Percentiles rank a stretch among this genome's conserved stretches.
Conservation (phyloP, 2,113 vertebrate genomes). For the Dromas ardeola region DNA sequence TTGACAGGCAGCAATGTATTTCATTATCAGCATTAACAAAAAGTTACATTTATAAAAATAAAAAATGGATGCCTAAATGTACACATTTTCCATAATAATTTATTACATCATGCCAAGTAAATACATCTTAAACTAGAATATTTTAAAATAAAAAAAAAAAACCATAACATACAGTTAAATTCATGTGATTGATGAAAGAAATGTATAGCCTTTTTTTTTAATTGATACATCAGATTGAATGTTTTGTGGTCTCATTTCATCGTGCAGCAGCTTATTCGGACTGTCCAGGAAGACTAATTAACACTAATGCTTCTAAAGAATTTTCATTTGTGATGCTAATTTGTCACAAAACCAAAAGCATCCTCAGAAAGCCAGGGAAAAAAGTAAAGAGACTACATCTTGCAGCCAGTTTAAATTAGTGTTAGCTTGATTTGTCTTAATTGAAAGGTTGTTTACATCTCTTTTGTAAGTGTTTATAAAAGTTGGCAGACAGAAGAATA, state of each 20-base stretch:
- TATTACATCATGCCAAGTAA: not conserved
- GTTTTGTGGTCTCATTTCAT: conserved; percentile 12
- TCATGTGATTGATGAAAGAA: not conserved
- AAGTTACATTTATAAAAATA: not conserved
- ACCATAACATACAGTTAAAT: not conserved
- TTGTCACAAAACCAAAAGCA: not conserved
- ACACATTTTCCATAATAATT: not conserved
- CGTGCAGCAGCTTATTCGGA: not conserved
- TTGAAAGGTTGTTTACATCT: conserved; percentile 23
- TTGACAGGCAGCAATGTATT: not conserved
- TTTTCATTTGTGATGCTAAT: conserved; percentile 20
- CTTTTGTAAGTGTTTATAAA: conserved; percentile 31
- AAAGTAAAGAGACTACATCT: not conserved
- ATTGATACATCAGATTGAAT: not conserved
- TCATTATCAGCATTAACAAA: not conserved
- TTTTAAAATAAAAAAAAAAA: not conserved
- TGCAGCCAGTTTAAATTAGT: conserved; percentile 17
- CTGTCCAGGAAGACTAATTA: conserved; percentile 45
- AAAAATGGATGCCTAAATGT: not conserved
- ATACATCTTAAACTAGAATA: not conserved
- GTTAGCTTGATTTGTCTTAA: conserved; percentile 24
- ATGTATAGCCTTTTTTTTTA: not conserved
- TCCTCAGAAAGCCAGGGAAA: not conserved
- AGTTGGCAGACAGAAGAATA: conserved; percentile 27
- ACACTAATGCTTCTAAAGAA: conserved; percentile 23